Evolutionary conservation across 2,888 invertebrate species (phyloP).

Genomic region (Ectemnius lituratus): DNA sequence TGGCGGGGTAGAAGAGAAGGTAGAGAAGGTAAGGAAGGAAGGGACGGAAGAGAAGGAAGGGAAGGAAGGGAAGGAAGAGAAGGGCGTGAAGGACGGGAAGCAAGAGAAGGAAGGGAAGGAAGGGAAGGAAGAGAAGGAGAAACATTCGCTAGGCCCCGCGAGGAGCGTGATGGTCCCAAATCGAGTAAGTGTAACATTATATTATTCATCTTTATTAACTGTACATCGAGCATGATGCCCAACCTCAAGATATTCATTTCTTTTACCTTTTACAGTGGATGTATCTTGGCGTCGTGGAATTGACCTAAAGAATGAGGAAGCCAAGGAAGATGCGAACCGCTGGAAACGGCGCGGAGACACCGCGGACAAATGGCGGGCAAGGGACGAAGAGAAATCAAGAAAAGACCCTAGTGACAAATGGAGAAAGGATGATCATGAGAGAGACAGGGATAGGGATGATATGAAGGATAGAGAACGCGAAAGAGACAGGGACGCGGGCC

Average conservation of each 20-base stretch:
- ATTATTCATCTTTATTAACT: no score
- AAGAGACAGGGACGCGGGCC: no score
- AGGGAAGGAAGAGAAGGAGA: not conserved
- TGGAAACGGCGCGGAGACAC: conserved; percentile 49
- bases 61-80: no score
- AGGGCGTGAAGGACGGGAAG: not conserved
- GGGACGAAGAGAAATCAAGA: conserved; percentile 43
- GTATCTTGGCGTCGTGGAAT: conserved; percentile 54
- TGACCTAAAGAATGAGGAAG: conserved; percentile 41
- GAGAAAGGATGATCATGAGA: conserved; percentile 44
- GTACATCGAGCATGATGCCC: no score
- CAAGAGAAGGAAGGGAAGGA: no score
- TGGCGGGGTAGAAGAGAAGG: conserved; percentile 37
- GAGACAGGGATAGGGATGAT: no score
- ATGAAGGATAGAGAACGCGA: no score
- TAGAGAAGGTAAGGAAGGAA: not conserved
- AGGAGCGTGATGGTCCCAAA: no score
- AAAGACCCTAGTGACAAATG: conserved; percentile 47
- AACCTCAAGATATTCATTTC: not conserved
- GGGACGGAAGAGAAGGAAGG: no score
- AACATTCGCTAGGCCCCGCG: no score
- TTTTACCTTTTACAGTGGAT: not conserved
- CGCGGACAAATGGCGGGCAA: conserved; percentile 49
- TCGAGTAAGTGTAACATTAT: no score
- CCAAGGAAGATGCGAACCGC: conserved; percentile 47